Conservation (phyloP, 2,797 vertebrate genomes). For the Kryptopterus vitreolus region DNA sequence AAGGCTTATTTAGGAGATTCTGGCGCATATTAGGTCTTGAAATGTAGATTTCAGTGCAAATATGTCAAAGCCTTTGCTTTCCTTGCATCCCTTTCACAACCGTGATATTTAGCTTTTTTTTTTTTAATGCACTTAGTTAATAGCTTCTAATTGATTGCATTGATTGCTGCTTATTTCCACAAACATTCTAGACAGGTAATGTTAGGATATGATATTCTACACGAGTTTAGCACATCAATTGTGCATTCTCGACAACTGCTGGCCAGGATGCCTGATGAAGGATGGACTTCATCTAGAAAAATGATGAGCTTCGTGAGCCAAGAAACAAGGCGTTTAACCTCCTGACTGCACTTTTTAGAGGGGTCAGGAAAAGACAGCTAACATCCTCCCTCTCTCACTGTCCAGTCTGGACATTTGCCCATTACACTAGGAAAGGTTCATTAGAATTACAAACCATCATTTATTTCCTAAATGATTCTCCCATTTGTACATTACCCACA, state of each 20-base stretch:
- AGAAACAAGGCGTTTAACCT: conserved; percentile 68
- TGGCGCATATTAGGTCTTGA: conserved; percentile 12
- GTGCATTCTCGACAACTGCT: conserved; percentile 38
- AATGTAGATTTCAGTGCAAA: conserved; percentile 16
- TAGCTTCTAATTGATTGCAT: conserved; percentile 27
- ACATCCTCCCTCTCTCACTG: conserved; percentile 59
- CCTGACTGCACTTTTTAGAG: conserved; percentile 57
- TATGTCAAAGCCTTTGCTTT: no score
- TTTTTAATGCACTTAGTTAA: conserved; percentile 18
- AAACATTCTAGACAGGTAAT: conserved; percentile 51
- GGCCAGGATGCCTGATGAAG: conserved; percentile 48
- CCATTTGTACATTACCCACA: not conserved
- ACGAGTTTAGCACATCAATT: conserved; percentile 52
- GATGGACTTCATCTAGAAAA: conserved; percentile 64
- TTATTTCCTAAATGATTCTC: no score
- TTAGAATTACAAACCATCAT: no score
- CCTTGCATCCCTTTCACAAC: not conserved
- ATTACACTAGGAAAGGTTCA: no score
- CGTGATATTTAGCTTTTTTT: not conserved
- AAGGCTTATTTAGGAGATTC: conserved; percentile 38
- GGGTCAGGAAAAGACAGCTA: conserved; percentile 38
- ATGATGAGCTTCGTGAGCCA: conserved; percentile 63
- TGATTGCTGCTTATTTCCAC: not conserved
- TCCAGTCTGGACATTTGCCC: conserved; percentile 52
- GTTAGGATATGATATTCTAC: conserved; percentile 40